phyloP scores from a whole-genome alignment of 2,888 invertebrate genomes.

The Habroteleia sp. region DNA sequence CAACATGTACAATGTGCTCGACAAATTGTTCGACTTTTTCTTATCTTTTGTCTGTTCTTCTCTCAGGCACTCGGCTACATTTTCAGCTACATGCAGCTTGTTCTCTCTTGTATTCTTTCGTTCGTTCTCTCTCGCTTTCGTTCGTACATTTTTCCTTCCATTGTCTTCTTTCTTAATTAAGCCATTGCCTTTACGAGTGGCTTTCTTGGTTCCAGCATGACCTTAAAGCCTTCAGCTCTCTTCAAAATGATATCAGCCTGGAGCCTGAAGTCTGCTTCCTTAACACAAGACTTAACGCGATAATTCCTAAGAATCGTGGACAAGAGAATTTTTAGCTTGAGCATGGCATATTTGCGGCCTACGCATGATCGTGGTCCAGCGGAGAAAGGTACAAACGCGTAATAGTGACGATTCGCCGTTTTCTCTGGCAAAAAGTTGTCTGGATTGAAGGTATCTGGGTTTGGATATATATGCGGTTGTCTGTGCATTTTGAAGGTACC shows the following conservation, averaged over 20 bases:
- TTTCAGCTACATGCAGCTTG: no score
- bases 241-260: conserved; percentile 89
- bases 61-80: conserved; percentile 3
- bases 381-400: conserved; percentile 90
- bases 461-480: conserved; percentile 85
- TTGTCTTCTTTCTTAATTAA: conserved; percentile 6
- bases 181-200: conserved; percentile 65
- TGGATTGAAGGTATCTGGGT: conserved; percentile 88
- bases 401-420: conserved; percentile 88
- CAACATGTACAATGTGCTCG: conserved; percentile 67
- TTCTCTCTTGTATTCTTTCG: conserved; percentile 1
- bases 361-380: conserved; percentile 91
- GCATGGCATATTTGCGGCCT: conserved; percentile 90
- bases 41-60: conserved; percentile 3
- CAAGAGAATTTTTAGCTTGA: conserved; percentile 88
- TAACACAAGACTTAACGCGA: conserved; percentile 84
- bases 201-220: conserved; percentile 76
- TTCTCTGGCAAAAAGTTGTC: conserved; percentile 91
- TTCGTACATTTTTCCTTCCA: conserved; percentile 10
- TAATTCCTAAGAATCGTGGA: conserved; percentile 88
- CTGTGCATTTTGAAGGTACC: conserved; percentile 87
- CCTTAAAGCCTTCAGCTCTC: conserved; percentile 87
- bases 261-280: conserved; percentile 86
- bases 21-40: conserved; percentile 20
- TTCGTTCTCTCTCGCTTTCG: conserved; percentile 11